Evolutionary conservation across 2,797 vertebrate genomes (phyloP), one percentile per base, ranked within the genome.

Genomic region (Oreortyx pictus): DNA sequence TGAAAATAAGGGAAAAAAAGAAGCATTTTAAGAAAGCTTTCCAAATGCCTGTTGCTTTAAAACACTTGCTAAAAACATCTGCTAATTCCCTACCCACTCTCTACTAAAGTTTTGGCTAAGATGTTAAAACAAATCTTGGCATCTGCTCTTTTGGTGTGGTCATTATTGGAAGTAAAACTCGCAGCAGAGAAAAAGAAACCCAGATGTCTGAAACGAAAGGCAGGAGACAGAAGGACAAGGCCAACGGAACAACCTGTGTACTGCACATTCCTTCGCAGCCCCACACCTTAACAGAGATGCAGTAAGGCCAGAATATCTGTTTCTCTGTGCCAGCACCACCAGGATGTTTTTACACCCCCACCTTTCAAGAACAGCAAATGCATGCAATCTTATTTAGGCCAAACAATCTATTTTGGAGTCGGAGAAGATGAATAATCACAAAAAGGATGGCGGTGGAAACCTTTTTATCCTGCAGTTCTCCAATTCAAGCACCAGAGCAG

Each of bases 331-430:
- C 80, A 20, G 27, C n/a, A 81, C 25, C 47, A 73, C 50, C 43
- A 24, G 18, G 31, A 76, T 23, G 13, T 49, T 89, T 92, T 86
- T 60, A 75, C 54, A 81, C 35, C 31, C 66, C 89, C 46, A 37
- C 49, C 62, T 59, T 80, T 79, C 52, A 79, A 54, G 39, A 91
- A 65, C 2, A 54, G 79, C 62, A 78, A 89, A 89, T 8, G 4
- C 19, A 91, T 25, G 37, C 82, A 75, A 75, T 70, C 43, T 91
- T 94, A 95, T 88, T 95, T 94, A 93, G 87, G 87, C 80, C 87
- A 95, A 37, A 31, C 14, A 24, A 78, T 70, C 82, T 89, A 75
- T 94, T 95, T 50, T 88, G 39, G 62, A 2, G 0, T 39, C 77
- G 43, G 31, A 88, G 24, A 54, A 46, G 46, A 92, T 44, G 59